phyloP scores from a whole-genome alignment of 2,113 vertebrate genomes.

The Perognathus longimembris region DNA sequence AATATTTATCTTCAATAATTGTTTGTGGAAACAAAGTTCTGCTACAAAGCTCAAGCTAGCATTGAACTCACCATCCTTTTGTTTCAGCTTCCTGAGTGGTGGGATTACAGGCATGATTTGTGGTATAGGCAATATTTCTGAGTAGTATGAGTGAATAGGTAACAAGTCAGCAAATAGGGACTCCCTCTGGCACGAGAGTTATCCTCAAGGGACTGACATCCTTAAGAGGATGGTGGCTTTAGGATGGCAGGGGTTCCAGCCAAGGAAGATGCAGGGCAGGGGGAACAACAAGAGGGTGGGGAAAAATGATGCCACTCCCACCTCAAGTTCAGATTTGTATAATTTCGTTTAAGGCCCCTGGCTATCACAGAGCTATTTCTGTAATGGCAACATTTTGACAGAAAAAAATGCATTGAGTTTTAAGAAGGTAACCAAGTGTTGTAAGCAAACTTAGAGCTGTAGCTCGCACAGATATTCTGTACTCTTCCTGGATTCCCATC shows the following conservation, averaged over 20 bases:
- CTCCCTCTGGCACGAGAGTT: background rate
- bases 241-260: background rate
- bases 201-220: background rate
- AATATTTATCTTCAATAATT: background rate
- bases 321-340: background rate
- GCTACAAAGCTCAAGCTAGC: background rate
- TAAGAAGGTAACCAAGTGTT: background rate
- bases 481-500: background rate
- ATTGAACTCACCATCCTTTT: background rate
- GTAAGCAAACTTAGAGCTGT: background rate
- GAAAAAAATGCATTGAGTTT: background rate
- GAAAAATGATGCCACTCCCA: background rate
- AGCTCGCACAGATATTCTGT: background rate
- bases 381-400: background rate
- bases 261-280: background rate
- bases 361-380: background rate
- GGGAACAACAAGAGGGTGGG: accelerated
- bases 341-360: background rate
- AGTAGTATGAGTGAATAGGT: background rate
- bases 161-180: background rate
- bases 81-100: background rate
- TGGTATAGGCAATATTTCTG: background rate
- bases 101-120: background rate
- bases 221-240: background rate
- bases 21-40: background rate